Conservation (phyloP, 1,140 invertebrate species). For the Pomacea maculata region DNA sequence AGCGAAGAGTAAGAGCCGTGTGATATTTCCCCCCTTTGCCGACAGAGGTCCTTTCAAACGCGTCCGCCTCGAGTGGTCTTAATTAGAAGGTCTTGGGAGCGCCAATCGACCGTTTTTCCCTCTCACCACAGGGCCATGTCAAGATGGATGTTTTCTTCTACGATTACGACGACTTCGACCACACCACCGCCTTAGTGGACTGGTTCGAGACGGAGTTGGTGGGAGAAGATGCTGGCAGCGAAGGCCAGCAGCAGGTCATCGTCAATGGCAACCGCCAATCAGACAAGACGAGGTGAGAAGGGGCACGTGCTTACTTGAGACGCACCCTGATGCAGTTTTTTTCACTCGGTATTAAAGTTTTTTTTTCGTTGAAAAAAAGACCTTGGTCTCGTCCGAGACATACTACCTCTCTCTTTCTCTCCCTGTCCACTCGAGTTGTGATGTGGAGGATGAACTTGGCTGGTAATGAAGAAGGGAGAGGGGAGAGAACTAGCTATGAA, state of each 20-base stretch:
- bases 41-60: too few species aligned
- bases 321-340: too few species aligned
- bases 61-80: constrained; percentile 1
- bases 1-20: too few species aligned
- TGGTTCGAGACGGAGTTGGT: constrained; percentile 40
- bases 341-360: too few species aligned
- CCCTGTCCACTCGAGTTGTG: too few species aligned
- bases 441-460: too few species aligned
- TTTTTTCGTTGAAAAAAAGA: too few species aligned
- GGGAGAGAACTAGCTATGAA: too few species aligned
- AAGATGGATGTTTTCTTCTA: constrained; percentile 43
- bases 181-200: constrained; percentile 41
- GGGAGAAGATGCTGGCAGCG: neutral
- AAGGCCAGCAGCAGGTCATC: constrained; percentile 16
- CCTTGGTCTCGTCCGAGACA: too few species aligned
- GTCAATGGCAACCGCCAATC: constrained; percentile 32
- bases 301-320: neutral
- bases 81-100: neutral
- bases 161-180: constrained; percentile 44
- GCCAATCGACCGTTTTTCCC: neutral
- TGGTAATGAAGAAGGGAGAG: too few species aligned
- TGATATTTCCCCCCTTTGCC: too few species aligned
- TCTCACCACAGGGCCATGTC: constrained; percentile 31
- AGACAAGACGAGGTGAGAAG: constrained; percentile 37
- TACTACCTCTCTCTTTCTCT: too few species aligned